Evolutionary conservation across 2,797 vertebrate genomes (phyloP).

Genomic region (Sebastes oblongus): DNA sequence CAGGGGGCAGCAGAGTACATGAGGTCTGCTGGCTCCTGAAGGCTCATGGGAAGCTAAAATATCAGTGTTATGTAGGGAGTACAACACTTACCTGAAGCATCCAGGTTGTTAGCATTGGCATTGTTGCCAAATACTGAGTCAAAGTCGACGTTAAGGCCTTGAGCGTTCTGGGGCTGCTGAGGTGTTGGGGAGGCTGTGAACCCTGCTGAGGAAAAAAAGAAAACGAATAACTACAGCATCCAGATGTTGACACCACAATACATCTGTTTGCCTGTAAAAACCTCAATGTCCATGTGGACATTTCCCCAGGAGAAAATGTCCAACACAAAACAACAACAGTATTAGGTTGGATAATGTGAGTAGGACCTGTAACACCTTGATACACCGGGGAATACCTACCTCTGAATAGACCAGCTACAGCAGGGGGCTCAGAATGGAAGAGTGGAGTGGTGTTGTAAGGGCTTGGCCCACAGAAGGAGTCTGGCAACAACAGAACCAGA

Average conservation of each 20-base stretch:
- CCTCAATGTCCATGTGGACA: not conserved
- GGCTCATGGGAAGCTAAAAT: not conserved
- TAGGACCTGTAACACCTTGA: not conserved
- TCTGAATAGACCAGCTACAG: conserved; percentile 91
- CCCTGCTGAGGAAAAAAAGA: conserved; percentile 65
- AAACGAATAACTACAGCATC: not conserved
- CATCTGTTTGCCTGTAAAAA: not conserved
- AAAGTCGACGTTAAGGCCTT: conserved; percentile 95
- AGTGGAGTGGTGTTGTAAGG: conserved; percentile 86
- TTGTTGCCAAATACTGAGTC: conserved; percentile 98
- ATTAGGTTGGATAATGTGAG: not conserved
- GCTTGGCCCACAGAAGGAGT: conserved; percentile 89
- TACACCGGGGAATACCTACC: conserved; percentile 78
- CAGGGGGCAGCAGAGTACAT: conserved; percentile 23
- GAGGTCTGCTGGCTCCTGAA: not conserved
- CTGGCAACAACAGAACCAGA: conserved; percentile 76
- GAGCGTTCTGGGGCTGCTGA: conserved; percentile 87
- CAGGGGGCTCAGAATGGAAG: conserved; percentile 86
- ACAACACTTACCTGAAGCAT: conserved; percentile 86
- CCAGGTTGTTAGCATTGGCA: conserved; percentile 85
- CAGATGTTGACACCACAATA: not conserved
- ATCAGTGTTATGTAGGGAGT: not conserved
- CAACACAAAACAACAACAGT: not conserved
- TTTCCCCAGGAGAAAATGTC: not conserved
- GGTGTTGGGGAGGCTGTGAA: conserved; percentile 88